These are phyloP conservation scores for Rallus limicola DNA, from an alignment of 2,113 vertebrate genomes.

Conservation along the genomic window DNA sequence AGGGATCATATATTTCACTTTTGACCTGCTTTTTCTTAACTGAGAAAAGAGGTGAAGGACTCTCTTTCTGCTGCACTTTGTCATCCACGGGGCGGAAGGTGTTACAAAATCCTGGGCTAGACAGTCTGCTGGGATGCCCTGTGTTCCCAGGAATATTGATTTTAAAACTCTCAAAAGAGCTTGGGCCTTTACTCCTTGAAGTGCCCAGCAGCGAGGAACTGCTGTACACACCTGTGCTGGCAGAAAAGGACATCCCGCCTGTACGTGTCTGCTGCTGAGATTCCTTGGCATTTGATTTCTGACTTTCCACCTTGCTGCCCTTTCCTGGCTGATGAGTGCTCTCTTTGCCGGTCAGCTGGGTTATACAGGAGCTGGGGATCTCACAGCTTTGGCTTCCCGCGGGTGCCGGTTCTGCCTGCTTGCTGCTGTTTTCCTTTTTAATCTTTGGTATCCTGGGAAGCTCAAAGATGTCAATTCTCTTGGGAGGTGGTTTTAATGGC, in stretches of 20 bases:
- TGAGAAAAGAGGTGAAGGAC: slow-evolving; percentile 57
- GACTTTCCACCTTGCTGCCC: slow-evolving; percentile 57
- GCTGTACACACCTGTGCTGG: slow-evolving; percentile 42
- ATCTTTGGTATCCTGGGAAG: slow-evolving; percentile 96
- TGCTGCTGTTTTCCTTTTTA: slow-evolving; percentile 73
- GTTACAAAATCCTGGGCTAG: slow-evolving; percentile 74
- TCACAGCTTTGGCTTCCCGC: slow-evolving; percentile 27
- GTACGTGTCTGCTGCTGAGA: slow-evolving; percentile 62
- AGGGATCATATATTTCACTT: slow-evolving; percentile 93
- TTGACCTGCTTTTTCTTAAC: slow-evolving; percentile 78
- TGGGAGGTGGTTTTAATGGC: slow-evolving; percentile 72
- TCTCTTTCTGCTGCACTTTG: slow-evolving; percentile 76
- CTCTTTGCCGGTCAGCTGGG: slow-evolving; percentile 85
- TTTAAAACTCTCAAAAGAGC: slow-evolving; percentile 86
- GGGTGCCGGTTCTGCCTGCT: slow-evolving; percentile 12
- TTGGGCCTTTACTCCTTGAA: slow-evolving; percentile 51
- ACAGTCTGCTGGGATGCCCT: slow-evolving; percentile 77
- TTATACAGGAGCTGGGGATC: slow-evolving; percentile 81
- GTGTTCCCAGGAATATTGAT: slow-evolving; percentile 90
- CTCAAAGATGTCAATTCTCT: slow-evolving; percentile 83
- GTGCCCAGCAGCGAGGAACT: slow-evolving; percentile 4
- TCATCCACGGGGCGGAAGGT: slow-evolving; percentile 75
- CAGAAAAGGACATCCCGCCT: slow-evolving; percentile 47
- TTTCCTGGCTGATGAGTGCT: slow-evolving; percentile 49
- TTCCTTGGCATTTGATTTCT: slow-evolving; percentile 64